phyloP scores from a whole-genome alignment of 2,797 vertebrate genomes.

The Gymnothorax reevesii region DNA sequence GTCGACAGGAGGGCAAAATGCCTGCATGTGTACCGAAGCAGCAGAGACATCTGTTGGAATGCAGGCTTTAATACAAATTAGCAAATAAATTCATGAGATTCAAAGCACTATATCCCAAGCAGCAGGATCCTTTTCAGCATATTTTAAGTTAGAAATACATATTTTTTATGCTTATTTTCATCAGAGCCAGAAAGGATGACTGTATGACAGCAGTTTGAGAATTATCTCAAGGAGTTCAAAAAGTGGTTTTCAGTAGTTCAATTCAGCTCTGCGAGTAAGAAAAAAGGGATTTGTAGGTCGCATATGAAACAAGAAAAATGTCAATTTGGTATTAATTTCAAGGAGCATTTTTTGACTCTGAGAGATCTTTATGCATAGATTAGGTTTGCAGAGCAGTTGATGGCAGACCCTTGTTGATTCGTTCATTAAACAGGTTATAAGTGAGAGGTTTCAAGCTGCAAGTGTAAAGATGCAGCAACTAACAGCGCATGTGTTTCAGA shows the following conservation, averaged over 20 bases:
- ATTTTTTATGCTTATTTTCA: neutral
- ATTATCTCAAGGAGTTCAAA: neutral
- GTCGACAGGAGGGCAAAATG: neutral
- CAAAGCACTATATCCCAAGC: neutral
- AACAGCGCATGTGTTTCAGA: no score
- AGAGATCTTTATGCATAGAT: neutral
- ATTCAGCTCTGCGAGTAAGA: neutral
- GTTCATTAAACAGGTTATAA: no score
- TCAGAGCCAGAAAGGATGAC: neutral
- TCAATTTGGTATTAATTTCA: neutral
- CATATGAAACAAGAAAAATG: neutral
- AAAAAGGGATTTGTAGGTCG: neutral
- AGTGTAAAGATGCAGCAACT: no score
- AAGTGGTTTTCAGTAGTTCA: neutral
- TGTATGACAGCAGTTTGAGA: neutral
- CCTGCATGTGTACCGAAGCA: neutral
- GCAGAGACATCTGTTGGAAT: neutral
- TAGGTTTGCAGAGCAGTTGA: neutral
- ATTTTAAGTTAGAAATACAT: neutral
- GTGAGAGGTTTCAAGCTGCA: no score
- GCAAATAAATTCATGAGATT: neutral
- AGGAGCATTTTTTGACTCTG: neutral
- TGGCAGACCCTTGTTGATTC: neutral
- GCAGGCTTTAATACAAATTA: neutral
- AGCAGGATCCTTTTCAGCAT: neutral